Conservation (phyloP, 2,113 vertebrate genomes). For the Hyperopisus bebe region DNA sequence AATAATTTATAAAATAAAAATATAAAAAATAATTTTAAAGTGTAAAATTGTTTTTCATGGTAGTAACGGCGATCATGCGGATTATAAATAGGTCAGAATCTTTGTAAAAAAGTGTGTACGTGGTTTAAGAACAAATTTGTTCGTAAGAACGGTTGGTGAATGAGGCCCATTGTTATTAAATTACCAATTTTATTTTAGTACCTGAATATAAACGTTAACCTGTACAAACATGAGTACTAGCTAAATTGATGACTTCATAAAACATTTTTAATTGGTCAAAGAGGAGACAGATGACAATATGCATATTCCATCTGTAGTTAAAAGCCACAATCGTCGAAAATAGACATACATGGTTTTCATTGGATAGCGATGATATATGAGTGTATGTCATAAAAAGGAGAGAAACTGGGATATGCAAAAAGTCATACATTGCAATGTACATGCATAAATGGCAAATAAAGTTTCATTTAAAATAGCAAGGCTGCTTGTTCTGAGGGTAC, state of each 20-base stretch:
- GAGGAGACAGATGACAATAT: background rate
- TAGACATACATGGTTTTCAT: background rate
- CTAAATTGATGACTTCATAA: background rate
- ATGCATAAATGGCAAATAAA: background rate
- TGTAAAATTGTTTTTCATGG: no score
- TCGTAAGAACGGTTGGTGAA: no score
- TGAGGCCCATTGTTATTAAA: background rate
- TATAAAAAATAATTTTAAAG: no score
- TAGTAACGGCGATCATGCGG: no score
- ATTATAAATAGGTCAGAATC: no score
- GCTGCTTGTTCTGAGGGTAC: background rate
- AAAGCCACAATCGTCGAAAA: background rate
- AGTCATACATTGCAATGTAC: background rate
- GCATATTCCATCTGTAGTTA: no score
- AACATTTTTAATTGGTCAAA: background rate
- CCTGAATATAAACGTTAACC: background rate
- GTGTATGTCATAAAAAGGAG: background rate
- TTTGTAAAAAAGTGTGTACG: no score
- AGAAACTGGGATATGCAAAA: background rate
- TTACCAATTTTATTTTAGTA: background rate
- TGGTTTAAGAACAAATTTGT: no score
- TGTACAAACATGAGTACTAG: background rate
- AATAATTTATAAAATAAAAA: no score
- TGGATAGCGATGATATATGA: background rate
- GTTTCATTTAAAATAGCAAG: background rate